Evolutionary conservation across 1,140 invertebrate genomes (phyloP).

Genomic region (Drosophila nannoptera): DNA sequence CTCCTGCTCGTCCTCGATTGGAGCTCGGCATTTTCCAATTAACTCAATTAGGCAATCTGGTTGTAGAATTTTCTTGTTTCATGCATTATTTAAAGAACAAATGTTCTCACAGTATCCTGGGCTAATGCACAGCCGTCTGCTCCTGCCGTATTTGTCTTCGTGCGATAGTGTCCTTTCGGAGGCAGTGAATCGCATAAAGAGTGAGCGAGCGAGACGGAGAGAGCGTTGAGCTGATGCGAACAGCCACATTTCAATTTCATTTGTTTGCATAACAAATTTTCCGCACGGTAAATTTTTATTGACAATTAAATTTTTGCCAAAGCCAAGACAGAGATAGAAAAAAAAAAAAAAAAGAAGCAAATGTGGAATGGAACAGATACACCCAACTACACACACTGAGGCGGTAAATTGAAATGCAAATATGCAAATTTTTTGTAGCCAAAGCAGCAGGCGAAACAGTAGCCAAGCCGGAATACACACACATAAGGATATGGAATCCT

Average conservation of each 20-base stretch:
- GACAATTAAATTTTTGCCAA: slow-evolving; percentile 73
- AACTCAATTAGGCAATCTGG: slow-evolving; percentile 45
- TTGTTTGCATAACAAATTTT: slow-evolving; percentile 79
- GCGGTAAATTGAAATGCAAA: slow-evolving; percentile 73
- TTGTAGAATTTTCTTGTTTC: slow-evolving; percentile 27
- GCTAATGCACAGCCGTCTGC: slow-evolving; percentile 31
- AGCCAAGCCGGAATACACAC: slow-evolving; percentile 30
- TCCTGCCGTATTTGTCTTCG: slow-evolving; percentile 10
- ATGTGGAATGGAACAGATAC: slow-evolving; percentile 17
- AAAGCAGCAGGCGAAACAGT: slow-evolving; percentile 32
- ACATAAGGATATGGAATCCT: slow-evolving; percentile 4
- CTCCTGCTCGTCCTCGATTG: neutral
- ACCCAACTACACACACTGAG: slow-evolving; percentile 20
- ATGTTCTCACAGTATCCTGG: slow-evolving; percentile 34
- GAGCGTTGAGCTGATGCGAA: slow-evolving; percentile 3
- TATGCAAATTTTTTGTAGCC: slow-evolving; percentile 60
- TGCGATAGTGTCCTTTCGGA: slow-evolving; percentile 8
- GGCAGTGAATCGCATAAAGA: slow-evolving; percentile 24
- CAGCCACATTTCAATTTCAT: slow-evolving; percentile 64
- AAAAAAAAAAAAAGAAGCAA: slow-evolving; percentile 12
- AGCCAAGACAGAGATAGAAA: slow-evolving; percentile 34
- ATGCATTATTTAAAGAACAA: slow-evolving; percentile 45
- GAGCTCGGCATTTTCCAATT: slow-evolving; percentile 31
- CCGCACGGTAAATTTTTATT: slow-evolving; percentile 78
- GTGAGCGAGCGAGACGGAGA: slow-evolving; percentile 21